These are phyloP conservation scores for Nasonia longicornis DNA, from an alignment of 1,140 invertebrate genomes.

Conservation along the genomic window DNA sequence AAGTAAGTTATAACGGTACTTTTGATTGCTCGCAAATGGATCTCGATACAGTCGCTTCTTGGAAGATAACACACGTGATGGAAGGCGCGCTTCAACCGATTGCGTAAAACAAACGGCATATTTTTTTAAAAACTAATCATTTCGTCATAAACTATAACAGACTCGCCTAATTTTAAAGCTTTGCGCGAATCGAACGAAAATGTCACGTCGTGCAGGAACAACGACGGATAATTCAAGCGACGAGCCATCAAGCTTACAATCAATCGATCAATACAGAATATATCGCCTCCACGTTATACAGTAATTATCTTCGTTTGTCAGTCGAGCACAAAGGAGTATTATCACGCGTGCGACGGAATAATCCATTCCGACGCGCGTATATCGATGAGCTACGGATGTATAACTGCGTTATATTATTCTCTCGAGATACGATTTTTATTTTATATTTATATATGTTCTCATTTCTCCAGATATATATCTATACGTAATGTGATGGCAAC, in stretches of 20 bases:
- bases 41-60: background rate
- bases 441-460: background rate
- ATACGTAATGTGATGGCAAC: constrained; percentile 25
- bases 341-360: background rate
- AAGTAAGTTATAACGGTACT: background rate
- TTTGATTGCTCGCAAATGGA: background rate
- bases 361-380: background rate
- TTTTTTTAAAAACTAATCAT: too few species aligned
- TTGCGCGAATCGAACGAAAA: too few species aligned
- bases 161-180: too few species aligned
- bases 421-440: background rate
- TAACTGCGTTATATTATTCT: background rate
- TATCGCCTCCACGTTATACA: background rate
- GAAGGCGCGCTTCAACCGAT: background rate
- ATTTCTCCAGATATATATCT: background rate
- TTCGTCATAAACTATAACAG: too few species aligned
- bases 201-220: too few species aligned
- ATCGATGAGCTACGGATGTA: background rate
- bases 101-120: too few species aligned
- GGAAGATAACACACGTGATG: background rate
- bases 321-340: background rate
- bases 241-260: background rate
- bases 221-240: background rate
- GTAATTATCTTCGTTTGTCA: background rate
- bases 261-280: background rate